A percentile compares a stretch with the other conserved stretches of the same genome.
Evolutionary conservation across 2,113 vertebrate genomes (phyloP).

Genomic region (Lota lota): DNA sequence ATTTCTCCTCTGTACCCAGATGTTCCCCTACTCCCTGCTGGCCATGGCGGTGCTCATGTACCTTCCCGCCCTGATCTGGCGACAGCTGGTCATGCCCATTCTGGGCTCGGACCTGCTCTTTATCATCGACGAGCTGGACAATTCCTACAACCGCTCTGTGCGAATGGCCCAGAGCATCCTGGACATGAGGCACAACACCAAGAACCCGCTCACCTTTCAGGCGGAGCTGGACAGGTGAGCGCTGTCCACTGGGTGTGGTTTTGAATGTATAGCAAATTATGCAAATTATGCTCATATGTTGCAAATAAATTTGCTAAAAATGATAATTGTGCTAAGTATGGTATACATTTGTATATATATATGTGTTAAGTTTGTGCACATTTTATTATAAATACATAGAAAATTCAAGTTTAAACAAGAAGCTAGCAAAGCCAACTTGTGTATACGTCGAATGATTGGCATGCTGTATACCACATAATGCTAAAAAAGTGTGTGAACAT

Average conservation of each 20-base stretch:
- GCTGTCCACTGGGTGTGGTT: not conserved
- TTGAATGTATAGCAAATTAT: not conserved
- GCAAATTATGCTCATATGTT: not conserved
- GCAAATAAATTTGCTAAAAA: no score
- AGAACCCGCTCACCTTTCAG: slow-evolving; percentile 80
- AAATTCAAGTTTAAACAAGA: no score
- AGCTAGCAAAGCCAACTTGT: no score
- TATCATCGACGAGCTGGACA: slow-evolving; percentile 92
- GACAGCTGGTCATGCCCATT: slow-evolving; percentile 77
- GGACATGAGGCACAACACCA: slow-evolving; percentile 79
- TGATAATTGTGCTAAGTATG: no score
- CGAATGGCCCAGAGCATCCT: slow-evolving; percentile 89
- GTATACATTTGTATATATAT: no score
- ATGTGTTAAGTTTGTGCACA: no score
- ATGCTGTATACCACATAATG: no score
- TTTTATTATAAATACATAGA: no score
- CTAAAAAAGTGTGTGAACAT: no score
- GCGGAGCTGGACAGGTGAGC: slow-evolving; percentile 86
- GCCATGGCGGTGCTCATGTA: slow-evolving; percentile 90
- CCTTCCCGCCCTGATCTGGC: slow-evolving; percentile 88
- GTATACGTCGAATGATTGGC: no score
- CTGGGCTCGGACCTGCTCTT: slow-evolving; percentile 89
- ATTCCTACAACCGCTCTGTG: slow-evolving; percentile 94
- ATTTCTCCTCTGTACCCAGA: slow-evolving; percentile 45
- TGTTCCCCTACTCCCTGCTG: slow-evolving; percentile 91